Conservation (phyloP, 1,140 invertebrate genomes). For the Zaprionus camerounensis region DNA sequence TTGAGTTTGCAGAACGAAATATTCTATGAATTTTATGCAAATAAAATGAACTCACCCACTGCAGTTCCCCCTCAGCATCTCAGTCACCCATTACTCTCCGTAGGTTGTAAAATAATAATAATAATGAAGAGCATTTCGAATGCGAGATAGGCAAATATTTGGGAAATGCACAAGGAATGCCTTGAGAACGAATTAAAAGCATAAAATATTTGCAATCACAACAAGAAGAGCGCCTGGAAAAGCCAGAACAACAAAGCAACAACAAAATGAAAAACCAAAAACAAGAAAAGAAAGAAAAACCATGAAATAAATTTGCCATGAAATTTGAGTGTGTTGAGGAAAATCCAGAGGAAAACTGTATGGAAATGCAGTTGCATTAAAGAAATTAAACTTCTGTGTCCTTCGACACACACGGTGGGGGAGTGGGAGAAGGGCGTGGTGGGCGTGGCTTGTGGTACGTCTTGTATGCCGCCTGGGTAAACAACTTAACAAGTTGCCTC, state of each 20-base stretch:
- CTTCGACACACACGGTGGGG: neutral
- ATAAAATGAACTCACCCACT: slow-evolving; percentile 51
- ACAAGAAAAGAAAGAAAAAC: slow-evolving; percentile 44
- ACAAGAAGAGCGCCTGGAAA: slow-evolving; percentile 27
- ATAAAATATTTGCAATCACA: slow-evolving; percentile 81
- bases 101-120: neutral
- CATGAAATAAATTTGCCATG: slow-evolving; percentile 65
- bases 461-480: slow-evolving; percentile 28
- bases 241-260: slow-evolving; percentile 27
- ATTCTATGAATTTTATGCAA: slow-evolving; percentile 47
- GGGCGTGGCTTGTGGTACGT: slow-evolving; percentile 30
- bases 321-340: slow-evolving; percentile 28
- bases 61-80: neutral
- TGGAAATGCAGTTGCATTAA: slow-evolving; percentile 62
- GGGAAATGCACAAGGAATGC: slow-evolving; percentile 44
- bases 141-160: slow-evolving; percentile 41
- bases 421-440: neutral
- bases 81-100: too few relatives aligned
- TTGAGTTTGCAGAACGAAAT: slow-evolving; percentile 11
- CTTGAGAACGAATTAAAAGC: slow-evolving; percentile 66
- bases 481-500: slow-evolving; percentile 54
- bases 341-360: neutral
- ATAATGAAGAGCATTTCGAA: slow-evolving; percentile 57
- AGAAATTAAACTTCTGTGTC: slow-evolving; percentile 47
- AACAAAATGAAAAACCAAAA: slow-evolving; percentile 33